Percentiles rank a stretch among this genome's conserved stretches.
Conservation (phyloP, 2,888 invertebrate genomes). For the Glomeris marginata region DNA sequence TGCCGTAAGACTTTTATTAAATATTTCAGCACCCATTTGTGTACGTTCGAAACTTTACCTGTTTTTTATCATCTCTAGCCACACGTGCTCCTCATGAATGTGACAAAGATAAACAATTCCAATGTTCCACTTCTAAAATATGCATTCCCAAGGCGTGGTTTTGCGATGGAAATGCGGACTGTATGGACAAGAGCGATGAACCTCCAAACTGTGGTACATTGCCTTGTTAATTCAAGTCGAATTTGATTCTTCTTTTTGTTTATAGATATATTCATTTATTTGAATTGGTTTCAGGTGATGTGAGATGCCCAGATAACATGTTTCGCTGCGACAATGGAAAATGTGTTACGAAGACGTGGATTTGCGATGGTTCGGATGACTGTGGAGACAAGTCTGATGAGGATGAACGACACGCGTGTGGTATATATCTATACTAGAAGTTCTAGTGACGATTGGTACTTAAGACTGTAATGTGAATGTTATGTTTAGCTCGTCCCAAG, state of each 20-base stretch:
- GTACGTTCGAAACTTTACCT: neutral
- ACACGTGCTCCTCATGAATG: conserved; percentile 76
- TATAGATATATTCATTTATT: neutral
- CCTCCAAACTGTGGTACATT: conserved; percentile 53
- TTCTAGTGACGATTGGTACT: too few relatives aligned
- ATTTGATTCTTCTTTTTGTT: neutral
- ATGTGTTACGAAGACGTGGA: conserved; percentile 82
- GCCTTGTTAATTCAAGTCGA: neutral
- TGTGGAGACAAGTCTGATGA: conserved; percentile 86
- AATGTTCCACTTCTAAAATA: conserved; percentile 67
- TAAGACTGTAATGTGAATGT: neutral
- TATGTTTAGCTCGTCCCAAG: conserved; percentile 15
- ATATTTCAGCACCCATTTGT: neutral
- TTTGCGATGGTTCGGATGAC: conserved; percentile 87
- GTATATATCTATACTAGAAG: too few relatives aligned
- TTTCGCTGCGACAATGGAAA: conserved; percentile 50
- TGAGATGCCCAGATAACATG: conserved; percentile 10
- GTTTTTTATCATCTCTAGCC: conserved; percentile 27
- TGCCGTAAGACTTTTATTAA: conserved; percentile 39
- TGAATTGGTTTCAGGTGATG: neutral
- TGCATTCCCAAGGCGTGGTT: conserved; percentile 89
- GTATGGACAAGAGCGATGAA: conserved; percentile 85
- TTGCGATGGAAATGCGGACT: conserved; percentile 83
- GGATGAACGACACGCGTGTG: conserved; percentile 64
- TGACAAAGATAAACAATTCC: conserved; percentile 76